Percentiles rank a stretch among this genome's conserved stretches.
Conservation (phyloP, 2,888 invertebrate species). For the Agrotis segetum region DNA sequence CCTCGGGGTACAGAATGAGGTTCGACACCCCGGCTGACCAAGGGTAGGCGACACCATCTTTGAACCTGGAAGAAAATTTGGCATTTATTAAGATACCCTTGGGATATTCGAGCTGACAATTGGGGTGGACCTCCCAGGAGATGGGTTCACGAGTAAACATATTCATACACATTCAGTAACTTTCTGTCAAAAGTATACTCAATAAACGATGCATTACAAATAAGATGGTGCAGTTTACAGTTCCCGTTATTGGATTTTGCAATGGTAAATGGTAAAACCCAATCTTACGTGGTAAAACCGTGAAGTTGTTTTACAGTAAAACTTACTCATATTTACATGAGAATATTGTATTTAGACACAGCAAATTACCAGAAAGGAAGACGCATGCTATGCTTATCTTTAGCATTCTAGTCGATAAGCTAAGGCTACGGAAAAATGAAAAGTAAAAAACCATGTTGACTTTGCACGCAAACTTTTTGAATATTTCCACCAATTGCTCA, state of each 20-base stretch:
- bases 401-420: conserved; percentile 28
- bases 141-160: not conserved
- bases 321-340: conserved; percentile 14
- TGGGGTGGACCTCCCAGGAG: not conserved
- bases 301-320: not conserved
- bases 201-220: conserved; percentile 6
- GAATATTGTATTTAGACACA: conserved; percentile 11
- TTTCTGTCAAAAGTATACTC: not conserved
- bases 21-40: conserved; percentile 94
- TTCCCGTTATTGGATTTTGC: conserved; percentile 15
- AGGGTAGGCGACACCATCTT: conserved; percentile 94
- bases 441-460: conserved; percentile 21
- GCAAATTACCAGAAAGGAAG: conserved; percentile 31
- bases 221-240: conserved; percentile 2
- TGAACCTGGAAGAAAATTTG: conserved; percentile 92
- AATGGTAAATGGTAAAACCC: conserved; percentile 28
- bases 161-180: not conserved
- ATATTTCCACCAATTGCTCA: conserved; percentile 23
- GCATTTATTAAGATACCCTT: conserved; percentile 12
- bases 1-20: conserved; percentile 94
- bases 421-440: conserved; percentile 9
- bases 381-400: conserved; percentile 38
- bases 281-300: conserved; percentile 17
- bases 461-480: conserved; percentile 17
- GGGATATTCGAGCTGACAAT: not conserved